Conservation (phyloP, 2,888 invertebrate genomes). For the Agonopterix alstromeriana region DNA sequence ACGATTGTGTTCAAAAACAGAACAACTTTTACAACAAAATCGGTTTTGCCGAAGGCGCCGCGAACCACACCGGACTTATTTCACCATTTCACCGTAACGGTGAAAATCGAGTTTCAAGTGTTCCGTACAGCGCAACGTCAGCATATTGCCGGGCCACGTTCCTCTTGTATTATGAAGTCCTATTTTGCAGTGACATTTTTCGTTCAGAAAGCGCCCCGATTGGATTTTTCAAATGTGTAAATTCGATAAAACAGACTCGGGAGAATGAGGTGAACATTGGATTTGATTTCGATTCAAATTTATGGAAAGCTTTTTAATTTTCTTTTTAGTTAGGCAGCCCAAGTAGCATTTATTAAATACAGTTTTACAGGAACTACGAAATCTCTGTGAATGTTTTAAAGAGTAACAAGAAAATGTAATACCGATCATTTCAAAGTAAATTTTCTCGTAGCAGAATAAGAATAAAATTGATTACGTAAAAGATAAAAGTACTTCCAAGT, state of each 20-base stretch:
- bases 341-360: too few species aligned
- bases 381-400: too few species aligned
- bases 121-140: slow-evolving; percentile 44
- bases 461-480: too few species aligned
- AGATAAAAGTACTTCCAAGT: too few species aligned
- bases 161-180: slow-evolving; percentile 65
- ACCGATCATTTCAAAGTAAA: too few species aligned
- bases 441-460: too few species aligned
- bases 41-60: slow-evolving; percentile 12
- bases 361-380: too few species aligned
- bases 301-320: slow-evolving; percentile 1
- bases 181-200: slow-evolving; percentile 69
- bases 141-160: slow-evolving; percentile 61
- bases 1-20: background rate
- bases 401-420: too few species aligned
- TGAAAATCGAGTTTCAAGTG: slow-evolving; percentile 61
- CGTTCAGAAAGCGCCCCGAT: slow-evolving; percentile 56
- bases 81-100: slow-evolving; percentile 44
- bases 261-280: slow-evolving; percentile 14
- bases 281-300: background rate
- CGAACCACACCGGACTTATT: slow-evolving; percentile 32
- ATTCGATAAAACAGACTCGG: slow-evolving; percentile 56
- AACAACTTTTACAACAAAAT: slow-evolving; percentile 9
- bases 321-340: too few species aligned
- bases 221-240: slow-evolving; percentile 72